Base-by-base conservation (phyloP, 2,888 invertebrate genomes). In the Anoplius nigerrimus region DNA sequence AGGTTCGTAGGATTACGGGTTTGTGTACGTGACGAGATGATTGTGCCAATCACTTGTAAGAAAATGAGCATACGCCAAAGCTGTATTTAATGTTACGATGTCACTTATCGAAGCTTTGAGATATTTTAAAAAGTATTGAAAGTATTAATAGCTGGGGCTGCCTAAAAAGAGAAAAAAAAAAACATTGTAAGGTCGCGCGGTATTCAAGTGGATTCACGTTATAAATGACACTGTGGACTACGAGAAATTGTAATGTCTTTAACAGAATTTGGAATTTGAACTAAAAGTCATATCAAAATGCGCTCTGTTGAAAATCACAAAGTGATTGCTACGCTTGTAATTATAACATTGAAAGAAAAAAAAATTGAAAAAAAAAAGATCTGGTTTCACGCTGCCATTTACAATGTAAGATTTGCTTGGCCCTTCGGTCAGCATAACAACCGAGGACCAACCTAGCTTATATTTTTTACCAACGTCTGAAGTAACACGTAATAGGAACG, bases 371-470 rank as follows among this genome's bases (percentile, higher is more conserved):
- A 21, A 45, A 57, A 42, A 67, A 66, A 52, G 16, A 20, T 42
- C 48, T 21, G 56, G 54, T 52, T 45, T 69, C 55, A 62, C 69
- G 66, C 67, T 69, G 74, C 66, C 63, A 66, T 53, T 78, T 65
- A 57, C 67, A 74, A 67, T 75, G 62, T 80, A 78, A 78, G 80
- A 75, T 79, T 78, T 80, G 81, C 80, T 79, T 83, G 84, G 82
- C 82, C 34, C 80, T 84, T 76, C 75, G 82, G 80, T 84, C 83
- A 81, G 80, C 79, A 78, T 78, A 74, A 74, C 74, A 82, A 82
- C 79, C 82, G 81, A 83, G 83, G 84, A 83, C 83, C 83, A 84
- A 82, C 77, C 75, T 82, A 82, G 81, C 82, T 82, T 82, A 80
- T 82, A 82, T 82, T 82, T 82, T 82, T 82, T 81, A 82, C 76